phyloP scores from a whole-genome alignment of 2,888 invertebrate genomes.

The Polymixis flavicincta region DNA sequence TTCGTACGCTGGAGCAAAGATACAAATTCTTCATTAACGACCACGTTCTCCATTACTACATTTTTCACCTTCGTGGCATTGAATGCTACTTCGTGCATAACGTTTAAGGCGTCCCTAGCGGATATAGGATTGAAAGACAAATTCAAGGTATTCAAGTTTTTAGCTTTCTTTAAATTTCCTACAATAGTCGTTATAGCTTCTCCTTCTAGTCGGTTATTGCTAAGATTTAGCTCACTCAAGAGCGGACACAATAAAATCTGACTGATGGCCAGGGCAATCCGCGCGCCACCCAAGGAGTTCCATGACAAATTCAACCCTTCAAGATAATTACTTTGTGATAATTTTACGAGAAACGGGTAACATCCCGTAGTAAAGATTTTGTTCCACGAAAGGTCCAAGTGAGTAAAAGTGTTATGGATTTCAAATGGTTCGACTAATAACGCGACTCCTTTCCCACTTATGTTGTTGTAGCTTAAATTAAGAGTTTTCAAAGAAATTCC shows the following conservation, averaged over 20 bases:
- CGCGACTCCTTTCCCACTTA: slow-evolving; percentile 73
- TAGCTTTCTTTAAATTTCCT: slow-evolving; percentile 68
- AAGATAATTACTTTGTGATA: slow-evolving; percentile 73
- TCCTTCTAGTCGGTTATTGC: slow-evolving; percentile 77
- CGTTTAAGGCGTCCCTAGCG: slow-evolving; percentile 71
- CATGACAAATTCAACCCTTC: slow-evolving; percentile 79
- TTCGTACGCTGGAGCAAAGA: slow-evolving; percentile 65
- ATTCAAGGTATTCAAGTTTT: slow-evolving; percentile 76
- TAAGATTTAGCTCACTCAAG: slow-evolving; percentile 74
- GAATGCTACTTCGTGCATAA: slow-evolving; percentile 72
- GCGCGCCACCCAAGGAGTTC: slow-evolving; percentile 75
- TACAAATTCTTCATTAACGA: slow-evolving; percentile 73
- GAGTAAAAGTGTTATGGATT: slow-evolving; percentile 74
- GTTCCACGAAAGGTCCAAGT: slow-evolving; percentile 83
- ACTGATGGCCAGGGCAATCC: slow-evolving; percentile 72
- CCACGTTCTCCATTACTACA: slow-evolving; percentile 77
- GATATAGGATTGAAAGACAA: slow-evolving; percentile 80
- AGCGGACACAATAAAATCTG: slow-evolving; percentile 70
- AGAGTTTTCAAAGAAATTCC: slow-evolving; percentile 75
- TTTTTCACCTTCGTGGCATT: slow-evolving; percentile 71
- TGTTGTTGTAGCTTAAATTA: slow-evolving; percentile 76
- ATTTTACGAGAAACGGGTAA: slow-evolving; percentile 67
- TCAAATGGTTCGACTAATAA: slow-evolving; percentile 75
- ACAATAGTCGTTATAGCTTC: slow-evolving; percentile 70
- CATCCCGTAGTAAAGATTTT: slow-evolving; percentile 71